phyloP scores from a whole-genome alignment of 1,140 invertebrate species.

The Megalonaias nervosa region DNA sequence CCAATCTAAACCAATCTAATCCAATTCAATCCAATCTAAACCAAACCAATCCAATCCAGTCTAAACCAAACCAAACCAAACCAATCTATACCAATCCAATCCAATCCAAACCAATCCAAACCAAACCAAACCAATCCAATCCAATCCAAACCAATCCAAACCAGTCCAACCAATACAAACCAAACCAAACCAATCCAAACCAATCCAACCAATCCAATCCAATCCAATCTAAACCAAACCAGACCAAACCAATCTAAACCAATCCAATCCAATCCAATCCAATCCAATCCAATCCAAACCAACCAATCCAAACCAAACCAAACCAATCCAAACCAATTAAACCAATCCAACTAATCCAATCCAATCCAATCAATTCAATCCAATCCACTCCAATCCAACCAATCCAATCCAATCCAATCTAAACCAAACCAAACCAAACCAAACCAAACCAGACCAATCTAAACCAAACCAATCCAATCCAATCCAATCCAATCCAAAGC shows the following conservation, averaged over 20 bases:
- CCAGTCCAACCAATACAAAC: not conserved
- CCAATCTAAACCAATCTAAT: no score
- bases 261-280: not conserved
- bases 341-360: not conserved
- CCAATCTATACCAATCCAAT: no score
- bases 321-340: not conserved
- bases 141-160: not conserved
- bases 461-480: not conserved
- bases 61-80: not conserved
- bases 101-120: slow-evolving; percentile 2
- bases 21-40: not conserved
- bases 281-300: slow-evolving; percentile 6
- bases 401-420: slow-evolving; percentile 8
- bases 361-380: not conserved
- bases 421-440: not conserved
- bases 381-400: slow-evolving; percentile 2
- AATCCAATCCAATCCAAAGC: no score
- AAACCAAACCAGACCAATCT: slow-evolving; percentile 1
- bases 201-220: slow-evolving; percentile 11
- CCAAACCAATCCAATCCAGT: not conserved
- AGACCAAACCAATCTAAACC: slow-evolving; percentile 4
- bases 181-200: slow-evolving; percentile 1
- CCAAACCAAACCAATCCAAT: not conserved
- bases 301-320: slow-evolving; percentile 1
- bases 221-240: not conserved